phyloP scores from a whole-genome alignment of 2,797 vertebrate species.

The Morus bassanus region DNA sequence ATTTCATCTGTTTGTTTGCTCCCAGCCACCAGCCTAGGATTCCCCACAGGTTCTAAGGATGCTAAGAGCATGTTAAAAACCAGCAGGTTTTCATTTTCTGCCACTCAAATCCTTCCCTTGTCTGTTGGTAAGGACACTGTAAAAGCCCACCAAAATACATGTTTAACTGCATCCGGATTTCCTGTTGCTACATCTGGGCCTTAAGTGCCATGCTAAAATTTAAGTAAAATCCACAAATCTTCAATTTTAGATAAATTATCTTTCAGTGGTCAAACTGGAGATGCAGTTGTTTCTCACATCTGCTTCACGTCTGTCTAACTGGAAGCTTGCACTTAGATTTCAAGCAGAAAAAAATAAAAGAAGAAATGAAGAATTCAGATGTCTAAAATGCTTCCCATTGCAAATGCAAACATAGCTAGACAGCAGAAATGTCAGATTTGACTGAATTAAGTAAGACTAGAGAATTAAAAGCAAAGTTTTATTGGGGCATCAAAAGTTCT shows the following conservation, averaged over 20 bases:
- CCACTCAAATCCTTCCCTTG: background rate
- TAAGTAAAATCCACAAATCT: background rate
- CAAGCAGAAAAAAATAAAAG: background rate
- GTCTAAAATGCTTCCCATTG: background rate
- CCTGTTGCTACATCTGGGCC: background rate
- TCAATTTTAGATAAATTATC: background rate
- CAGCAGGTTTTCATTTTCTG: background rate
- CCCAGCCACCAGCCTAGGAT: background rate
- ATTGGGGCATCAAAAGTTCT: background rate
- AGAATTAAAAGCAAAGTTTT: background rate
- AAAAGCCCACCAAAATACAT: background rate
- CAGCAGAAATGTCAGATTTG: background rate
- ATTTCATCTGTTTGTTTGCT: background rate
- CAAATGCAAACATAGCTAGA: background rate
- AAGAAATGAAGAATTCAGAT: background rate
- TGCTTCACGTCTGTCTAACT: background rate
- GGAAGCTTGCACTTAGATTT: background rate
- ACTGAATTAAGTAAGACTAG: background rate
- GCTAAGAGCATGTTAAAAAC: background rate
- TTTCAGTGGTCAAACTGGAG: background rate
- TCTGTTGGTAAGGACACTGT: background rate
- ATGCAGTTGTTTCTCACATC: background rate
- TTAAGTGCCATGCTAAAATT: background rate
- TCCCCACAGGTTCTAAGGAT: background rate
- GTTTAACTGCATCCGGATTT: background rate